Evolutionary conservation across 1,140 invertebrate genomes (phyloP).

Genomic region (Bombus affinis): DNA sequence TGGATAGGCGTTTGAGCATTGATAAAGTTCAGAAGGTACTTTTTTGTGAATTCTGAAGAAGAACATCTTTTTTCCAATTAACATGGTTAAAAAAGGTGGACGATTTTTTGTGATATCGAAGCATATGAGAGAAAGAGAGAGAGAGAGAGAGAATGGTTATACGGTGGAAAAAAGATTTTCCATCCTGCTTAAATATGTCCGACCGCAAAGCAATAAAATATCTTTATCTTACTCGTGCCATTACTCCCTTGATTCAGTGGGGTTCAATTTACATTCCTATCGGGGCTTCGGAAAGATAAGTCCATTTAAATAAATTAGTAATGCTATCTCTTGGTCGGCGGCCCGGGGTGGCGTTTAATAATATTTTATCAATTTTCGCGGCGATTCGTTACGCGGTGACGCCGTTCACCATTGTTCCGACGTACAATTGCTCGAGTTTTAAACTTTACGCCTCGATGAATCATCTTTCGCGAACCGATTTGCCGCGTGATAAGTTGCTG

Average conservation of each 20-base stretch:
- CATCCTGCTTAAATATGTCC: constrained; percentile 81
- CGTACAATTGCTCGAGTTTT: constrained; percentile 47
- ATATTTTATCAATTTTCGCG: constrained; percentile 83
- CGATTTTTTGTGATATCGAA: not conserved
- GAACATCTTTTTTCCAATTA: not conserved
- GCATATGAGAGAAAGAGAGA: too few relatives aligned
- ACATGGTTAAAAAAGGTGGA: not conserved
- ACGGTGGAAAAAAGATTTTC: constrained; percentile 67
- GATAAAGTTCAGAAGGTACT: not conserved
- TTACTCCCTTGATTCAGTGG: constrained; percentile 81
- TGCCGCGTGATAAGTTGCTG: not conserved
- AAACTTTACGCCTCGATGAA: constrained; percentile 53
- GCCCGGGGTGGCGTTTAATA: constrained; percentile 76
- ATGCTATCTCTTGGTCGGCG: constrained; percentile 78
- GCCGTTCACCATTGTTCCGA: constrained; percentile 44
- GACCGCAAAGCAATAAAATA: constrained; percentile 81
- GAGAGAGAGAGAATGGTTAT: not conserved
- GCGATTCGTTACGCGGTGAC: constrained; percentile 75
- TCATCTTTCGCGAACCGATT: constrained; percentile 40
- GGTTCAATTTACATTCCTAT: constrained; percentile 83
- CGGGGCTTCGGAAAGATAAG: constrained; percentile 82
- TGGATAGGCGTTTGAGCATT: not conserved
- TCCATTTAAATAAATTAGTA: constrained; percentile 84
- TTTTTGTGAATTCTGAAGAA: not conserved
- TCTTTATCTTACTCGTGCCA: constrained; percentile 82